These are phyloP conservation scores for Drosophila nikananu DNA, from an alignment of 1,140 invertebrate genomes.

Conservation along the genomic window DNA sequence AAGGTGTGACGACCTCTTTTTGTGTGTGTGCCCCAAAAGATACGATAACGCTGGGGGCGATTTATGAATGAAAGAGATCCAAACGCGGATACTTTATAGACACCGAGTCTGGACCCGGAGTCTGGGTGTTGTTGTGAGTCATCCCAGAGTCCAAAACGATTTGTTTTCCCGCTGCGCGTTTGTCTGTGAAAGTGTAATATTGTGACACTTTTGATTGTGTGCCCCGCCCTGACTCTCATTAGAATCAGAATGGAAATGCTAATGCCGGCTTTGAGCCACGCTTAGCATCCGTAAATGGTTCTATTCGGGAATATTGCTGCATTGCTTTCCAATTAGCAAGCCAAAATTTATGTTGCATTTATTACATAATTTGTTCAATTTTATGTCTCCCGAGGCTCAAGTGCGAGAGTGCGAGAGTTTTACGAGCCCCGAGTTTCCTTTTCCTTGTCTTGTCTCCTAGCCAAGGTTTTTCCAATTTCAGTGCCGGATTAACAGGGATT, in stretches of 20 bases:
- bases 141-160: constrained; percentile 56
- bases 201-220: constrained; percentile 84
- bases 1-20: constrained; percentile 77
- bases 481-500: constrained; percentile 82
- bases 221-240: neutral
- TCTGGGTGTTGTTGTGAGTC: constrained; percentile 41
- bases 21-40: constrained; percentile 31
- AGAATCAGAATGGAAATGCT: constrained; percentile 24
- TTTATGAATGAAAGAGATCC: constrained; percentile 76
- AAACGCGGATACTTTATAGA: constrained; percentile 52
- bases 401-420: constrained; percentile 35
- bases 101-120: constrained; percentile 59
- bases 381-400: constrained; percentile 65
- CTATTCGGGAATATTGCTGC: constrained; percentile 64
- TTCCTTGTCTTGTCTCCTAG: constrained; percentile 10
- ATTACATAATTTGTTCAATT: constrained; percentile 82
- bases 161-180: constrained; percentile 63
- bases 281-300: constrained; percentile 57
- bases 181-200: constrained; percentile 82
- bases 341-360: constrained; percentile 83
- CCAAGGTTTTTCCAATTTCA: constrained; percentile 82
- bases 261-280: constrained; percentile 26
- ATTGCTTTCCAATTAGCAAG: constrained; percentile 82
- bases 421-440: constrained; percentile 56
- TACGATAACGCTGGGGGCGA: constrained; percentile 69